These are phyloP conservation scores for Aphelinus atriplicis DNA, from an alignment of 1,140 invertebrate genomes.

Conservation along the genomic window DNA sequence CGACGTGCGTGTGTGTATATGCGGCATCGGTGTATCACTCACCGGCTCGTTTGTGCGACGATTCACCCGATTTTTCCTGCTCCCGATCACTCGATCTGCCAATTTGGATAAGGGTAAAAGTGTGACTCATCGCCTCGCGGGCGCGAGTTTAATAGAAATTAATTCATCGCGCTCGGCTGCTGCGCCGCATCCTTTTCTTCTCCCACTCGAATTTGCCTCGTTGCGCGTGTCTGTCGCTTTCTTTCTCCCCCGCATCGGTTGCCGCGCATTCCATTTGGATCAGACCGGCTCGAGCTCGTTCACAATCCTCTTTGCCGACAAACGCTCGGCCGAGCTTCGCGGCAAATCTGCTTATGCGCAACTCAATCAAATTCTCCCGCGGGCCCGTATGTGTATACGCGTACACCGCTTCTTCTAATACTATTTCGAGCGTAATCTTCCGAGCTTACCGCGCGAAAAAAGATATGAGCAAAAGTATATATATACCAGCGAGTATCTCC, in stretches of 20 bases:
- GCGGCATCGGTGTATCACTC: too few species aligned
- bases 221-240: background rate
- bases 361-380: slow-evolving; percentile 56
- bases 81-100: too few species aligned
- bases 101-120: too few species aligned
- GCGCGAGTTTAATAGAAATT: too few species aligned
- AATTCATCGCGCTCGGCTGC: too few species aligned
- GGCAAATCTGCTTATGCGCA: slow-evolving; percentile 58
- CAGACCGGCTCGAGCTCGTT: slow-evolving; percentile 43
- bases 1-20: background rate
- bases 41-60: background rate
- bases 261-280: slow-evolving; percentile 46
- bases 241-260: too few species aligned
- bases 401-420: background rate
- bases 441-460: background rate
- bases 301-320: slow-evolving; percentile 60
- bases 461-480: too few species aligned
- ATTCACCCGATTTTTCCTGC: too few species aligned
- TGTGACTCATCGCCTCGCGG: too few species aligned
- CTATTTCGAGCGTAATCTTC: slow-evolving; percentile 16
- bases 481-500: too few species aligned
- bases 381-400: background rate
- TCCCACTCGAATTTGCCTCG: background rate
- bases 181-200: background rate
- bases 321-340: slow-evolving; percentile 55